A percentile compares a stretch with the other conserved stretches of the same genome.
phyloP scores from a whole-genome alignment of 1,140 invertebrate genomes.

The Drosophila biarmipes region DNA sequence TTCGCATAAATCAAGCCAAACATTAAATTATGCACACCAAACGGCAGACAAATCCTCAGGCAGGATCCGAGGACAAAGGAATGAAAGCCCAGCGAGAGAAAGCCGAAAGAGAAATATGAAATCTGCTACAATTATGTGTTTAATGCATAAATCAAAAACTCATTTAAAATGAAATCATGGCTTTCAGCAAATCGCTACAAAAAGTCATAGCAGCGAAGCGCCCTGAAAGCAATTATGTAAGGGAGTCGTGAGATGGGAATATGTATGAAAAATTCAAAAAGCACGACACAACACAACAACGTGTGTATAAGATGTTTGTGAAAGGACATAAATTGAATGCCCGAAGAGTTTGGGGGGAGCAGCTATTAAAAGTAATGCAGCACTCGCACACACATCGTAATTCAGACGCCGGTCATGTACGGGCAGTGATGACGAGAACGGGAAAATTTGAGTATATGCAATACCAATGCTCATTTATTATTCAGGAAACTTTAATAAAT shows the following conservation, averaged over 20 bases:
- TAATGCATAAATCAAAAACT: constrained; percentile 83
- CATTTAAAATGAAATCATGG: constrained; percentile 81
- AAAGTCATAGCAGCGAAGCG: constrained; percentile 51
- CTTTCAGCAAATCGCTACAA: constrained; percentile 77
- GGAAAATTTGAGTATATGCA: background rate
- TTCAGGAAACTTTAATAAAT: too few species aligned
- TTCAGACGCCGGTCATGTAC: constrained; percentile 16
- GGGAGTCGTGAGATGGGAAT: constrained; percentile 41
- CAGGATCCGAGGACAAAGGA: constrained; percentile 26
- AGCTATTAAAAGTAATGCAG: constrained; percentile 68
- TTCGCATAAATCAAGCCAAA: constrained; percentile 72
- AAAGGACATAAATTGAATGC: constrained; percentile 75
- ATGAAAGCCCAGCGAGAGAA: constrained; percentile 11
- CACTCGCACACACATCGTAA: constrained; percentile 25
- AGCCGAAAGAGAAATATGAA: constrained; percentile 33
- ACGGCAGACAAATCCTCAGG: constrained; percentile 63
- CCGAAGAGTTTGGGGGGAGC: constrained; percentile 37
- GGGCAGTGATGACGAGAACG: background rate
- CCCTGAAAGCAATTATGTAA: constrained; percentile 69
- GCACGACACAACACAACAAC: constrained; percentile 47
- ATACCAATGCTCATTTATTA: too few species aligned
- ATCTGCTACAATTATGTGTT: constrained; percentile 78
- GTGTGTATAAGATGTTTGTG: constrained; percentile 70
- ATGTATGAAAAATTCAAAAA: constrained; percentile 73
- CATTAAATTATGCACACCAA: constrained; percentile 79